Conservation (phyloP, 2,113 vertebrate genomes). For the Prinia subflava region DNA sequence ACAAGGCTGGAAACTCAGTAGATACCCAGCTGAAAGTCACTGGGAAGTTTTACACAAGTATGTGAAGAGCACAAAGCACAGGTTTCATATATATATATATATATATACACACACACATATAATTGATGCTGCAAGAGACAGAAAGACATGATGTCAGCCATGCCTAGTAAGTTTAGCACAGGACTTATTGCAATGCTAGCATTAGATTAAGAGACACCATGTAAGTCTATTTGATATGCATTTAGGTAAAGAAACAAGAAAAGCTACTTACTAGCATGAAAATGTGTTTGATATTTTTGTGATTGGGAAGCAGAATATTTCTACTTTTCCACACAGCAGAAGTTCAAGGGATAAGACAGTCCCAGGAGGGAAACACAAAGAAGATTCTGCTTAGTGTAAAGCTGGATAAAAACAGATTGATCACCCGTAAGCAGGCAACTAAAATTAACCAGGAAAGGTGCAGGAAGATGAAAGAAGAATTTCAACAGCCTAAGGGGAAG, state of each 20-base stretch:
- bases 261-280: background rate
- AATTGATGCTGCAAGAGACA: background rate
- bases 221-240: background rate
- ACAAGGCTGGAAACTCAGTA: background rate
- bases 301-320: background rate
- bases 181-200: background rate
- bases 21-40: background rate
- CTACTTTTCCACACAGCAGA: background rate
- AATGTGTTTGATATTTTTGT: background rate
- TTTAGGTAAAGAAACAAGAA: background rate
- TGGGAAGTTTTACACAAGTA: background rate
- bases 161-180: background rate
- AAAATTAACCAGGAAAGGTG: background rate
- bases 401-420: background rate
- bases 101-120: background rate
- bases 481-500: background rate
- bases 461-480: background rate
- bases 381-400: constrained; percentile 38
- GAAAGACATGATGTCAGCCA: background rate
- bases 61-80: background rate
- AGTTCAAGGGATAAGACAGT: background rate
- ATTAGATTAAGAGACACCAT: background rate
- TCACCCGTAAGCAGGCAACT: background rate
- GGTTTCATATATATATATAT: background rate
- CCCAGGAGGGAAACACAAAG: background rate